A percentile compares a stretch with the other conserved stretches of the same genome.
Evolutionary conservation across 2,888 invertebrate genomes (phyloP).

Genomic region (Mantis religiosa): DNA sequence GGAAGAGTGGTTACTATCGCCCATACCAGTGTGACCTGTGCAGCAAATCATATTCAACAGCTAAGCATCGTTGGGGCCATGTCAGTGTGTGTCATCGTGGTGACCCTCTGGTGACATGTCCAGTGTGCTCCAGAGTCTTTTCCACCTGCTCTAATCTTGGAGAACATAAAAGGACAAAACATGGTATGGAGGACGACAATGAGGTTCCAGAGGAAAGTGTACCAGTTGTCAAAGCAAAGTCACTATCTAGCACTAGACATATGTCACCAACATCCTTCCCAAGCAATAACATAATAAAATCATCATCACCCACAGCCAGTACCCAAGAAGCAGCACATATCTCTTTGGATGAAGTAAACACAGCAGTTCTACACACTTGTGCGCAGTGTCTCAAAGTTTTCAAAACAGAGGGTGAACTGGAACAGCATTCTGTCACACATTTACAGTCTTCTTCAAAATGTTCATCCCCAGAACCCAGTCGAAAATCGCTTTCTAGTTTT

Average conservation of each 20-base stretch:
- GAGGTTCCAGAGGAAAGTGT: background rate
- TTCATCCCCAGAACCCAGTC: background rate
- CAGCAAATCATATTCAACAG: slow-evolving; percentile 56
- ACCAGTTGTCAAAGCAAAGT: background rate
- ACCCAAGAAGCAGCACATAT: background rate
- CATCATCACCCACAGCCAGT: background rate
- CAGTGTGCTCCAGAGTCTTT: slow-evolving; percentile 49
- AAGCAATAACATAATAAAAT: background rate
- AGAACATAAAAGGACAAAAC: slow-evolving; percentile 46
- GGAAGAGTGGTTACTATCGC: slow-evolving; percentile 44
- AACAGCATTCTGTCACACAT: background rate
- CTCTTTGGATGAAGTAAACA: background rate
- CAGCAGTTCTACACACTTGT: background rate
- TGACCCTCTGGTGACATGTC: slow-evolving; percentile 56
- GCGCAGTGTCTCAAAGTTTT: background rate
- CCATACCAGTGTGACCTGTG: slow-evolving; percentile 55
- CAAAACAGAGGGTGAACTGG: background rate
- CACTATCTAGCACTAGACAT: background rate
- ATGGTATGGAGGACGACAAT: slow-evolving; percentile 34
- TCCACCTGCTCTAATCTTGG: slow-evolving; percentile 46
- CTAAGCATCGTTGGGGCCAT: slow-evolving; percentile 59
- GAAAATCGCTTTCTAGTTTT: background rate
- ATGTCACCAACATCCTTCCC: background rate
- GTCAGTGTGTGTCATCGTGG: slow-evolving; percentile 57
- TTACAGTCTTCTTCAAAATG: background rate